Evolutionary conservation across 2,113 vertebrate species (phyloP), one percentile per base, ranked within the genome.

Genomic region (Cygnus buccinator): DNA sequence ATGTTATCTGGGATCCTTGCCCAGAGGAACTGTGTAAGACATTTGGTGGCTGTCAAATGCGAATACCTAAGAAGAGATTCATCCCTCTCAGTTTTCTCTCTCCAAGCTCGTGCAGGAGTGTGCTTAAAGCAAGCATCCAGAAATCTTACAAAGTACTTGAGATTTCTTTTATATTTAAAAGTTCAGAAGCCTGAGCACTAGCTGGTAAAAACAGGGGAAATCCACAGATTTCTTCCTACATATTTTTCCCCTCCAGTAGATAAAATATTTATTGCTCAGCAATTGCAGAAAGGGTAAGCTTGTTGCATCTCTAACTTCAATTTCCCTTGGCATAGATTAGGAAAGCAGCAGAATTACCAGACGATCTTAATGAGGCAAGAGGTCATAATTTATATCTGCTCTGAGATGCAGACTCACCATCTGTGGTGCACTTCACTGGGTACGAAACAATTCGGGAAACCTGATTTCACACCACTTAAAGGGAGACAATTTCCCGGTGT

Each of bases 1-100:
- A 59, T 94, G 37, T 62, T 91, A 46, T 72, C 87, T 87, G 87
- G 81, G 94, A 89, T 79, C 59, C 17, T 67, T 94, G 92, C 94
- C 95, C 87, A 92, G 84, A 88, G 54, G 67, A 63, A 31, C 19
- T 2, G 6, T 84, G 50, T 68, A 31, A 72, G n/a, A 87, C 10
- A 21, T 82, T 78, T 85, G 78, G 55, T 0, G 0, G 58, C 74
- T 92, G 66, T 77, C 87, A 89, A 3, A 87, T 52, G 52, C 54
- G 11, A 94, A 83, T 63, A 91, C 81, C 62, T 66, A 76, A 31
- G 71, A 70, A 89, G 62, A 91, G 84, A 66, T 67, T 37, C 28
- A 39, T 20, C 28, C 43, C 33, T 9, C 35, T 66, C 50, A 52
- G 9, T 21, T 88, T 84, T 81, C 67, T 31, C 10, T 44, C 8